Base-by-base conservation (phyloP, 2,797 vertebrate species). In the Rhinogobio ventralis region DNA sequence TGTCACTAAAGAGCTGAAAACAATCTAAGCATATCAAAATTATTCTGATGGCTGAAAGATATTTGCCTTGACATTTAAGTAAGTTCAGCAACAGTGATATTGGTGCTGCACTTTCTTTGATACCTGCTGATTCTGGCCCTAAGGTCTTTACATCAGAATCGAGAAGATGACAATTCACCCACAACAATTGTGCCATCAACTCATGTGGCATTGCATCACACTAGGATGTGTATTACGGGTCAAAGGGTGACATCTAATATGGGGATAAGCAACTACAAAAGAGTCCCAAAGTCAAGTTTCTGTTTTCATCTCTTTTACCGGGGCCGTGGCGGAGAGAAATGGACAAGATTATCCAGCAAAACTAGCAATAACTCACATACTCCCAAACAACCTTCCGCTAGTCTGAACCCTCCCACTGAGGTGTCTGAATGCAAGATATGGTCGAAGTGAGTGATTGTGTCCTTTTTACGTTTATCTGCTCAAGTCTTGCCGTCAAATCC, bases 381-480 rank as follows among this genome's bases (percentile, higher is more conserved):
- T 51, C 57, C 60, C 46, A 66, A 82, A 82, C 42, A 78, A 82
- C 55, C 69, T 60, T 71, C 68, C 8, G 11, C 42, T 46, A 68
- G 39, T 33, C 79, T 45, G 53, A 81, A 53, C 51, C 39, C 25
- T 75, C 67, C 81, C 72, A 75, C 42, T 17, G 42, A 53, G 57
- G 57, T 0, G 20, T 76, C 28, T 60, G 81, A 80, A 71, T 60
- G 33, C 36, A 33, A 81, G 33, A 73, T 60, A 73, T 17, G 55
- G 49, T 83, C 85, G 86, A 78, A 60, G 84, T 87, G 88, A 92
- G 91, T 69, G 84, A 92, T 79, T 86, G 86, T 89, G 79, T 81
- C 87, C 51, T 85, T 64, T 76, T 87, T 90, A 90, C 89, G 87
- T 90, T 93, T 91, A 93, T 94, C 92, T 86, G 84, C 86, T 82